Percentiles rank a stretch among this genome's conserved stretches.
Conservation (phyloP, 2,888 invertebrate species). For the Ceriagrion tenellum region DNA sequence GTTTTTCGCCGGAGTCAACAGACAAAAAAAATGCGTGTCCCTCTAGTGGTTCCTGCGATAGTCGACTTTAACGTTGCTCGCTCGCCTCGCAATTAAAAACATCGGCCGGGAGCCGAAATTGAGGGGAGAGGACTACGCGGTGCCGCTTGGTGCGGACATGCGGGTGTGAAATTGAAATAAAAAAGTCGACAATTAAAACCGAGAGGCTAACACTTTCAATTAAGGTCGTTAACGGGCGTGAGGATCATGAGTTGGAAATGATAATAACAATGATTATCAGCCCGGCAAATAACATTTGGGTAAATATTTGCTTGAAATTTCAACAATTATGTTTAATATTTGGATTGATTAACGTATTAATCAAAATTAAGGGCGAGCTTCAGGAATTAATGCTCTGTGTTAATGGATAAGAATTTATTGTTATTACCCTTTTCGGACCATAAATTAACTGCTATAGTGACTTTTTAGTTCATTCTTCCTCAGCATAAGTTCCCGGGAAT, state of each 20-base stretch:
- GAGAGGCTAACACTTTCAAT: conserved; percentile 24
- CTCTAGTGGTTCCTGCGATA: background rate
- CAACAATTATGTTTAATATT: conserved; percentile 36
- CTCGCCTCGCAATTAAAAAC: background rate
- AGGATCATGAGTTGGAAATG: conserved; percentile 26
- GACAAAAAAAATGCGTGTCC: background rate
- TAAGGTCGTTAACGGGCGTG: conserved; percentile 36
- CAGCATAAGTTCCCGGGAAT: background rate
- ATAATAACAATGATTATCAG: conserved; percentile 39
- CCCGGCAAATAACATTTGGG: conserved; percentile 25
- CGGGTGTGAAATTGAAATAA: conserved; percentile 30
- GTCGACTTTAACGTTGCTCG: background rate
- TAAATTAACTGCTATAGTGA: background rate
- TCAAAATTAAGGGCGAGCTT: conserved; percentile 8
- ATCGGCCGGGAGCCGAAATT: background rate
- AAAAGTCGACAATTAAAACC: conserved; percentile 16
- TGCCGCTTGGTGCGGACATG: background rate
- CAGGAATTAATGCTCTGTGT: conserved; percentile 29
- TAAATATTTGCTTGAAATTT: conserved; percentile 36
- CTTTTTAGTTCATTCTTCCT: background rate
- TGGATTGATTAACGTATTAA: conserved; percentile 36
- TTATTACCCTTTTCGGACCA: background rate
- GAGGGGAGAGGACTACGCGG: background rate
- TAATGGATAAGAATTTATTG: conserved; percentile 36
- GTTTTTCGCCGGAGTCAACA: background rate